These are phyloP conservation scores for Gopherus flavomarginatus DNA, from an alignment of 2,113 vertebrate species.

Conservation along the genomic window DNA sequence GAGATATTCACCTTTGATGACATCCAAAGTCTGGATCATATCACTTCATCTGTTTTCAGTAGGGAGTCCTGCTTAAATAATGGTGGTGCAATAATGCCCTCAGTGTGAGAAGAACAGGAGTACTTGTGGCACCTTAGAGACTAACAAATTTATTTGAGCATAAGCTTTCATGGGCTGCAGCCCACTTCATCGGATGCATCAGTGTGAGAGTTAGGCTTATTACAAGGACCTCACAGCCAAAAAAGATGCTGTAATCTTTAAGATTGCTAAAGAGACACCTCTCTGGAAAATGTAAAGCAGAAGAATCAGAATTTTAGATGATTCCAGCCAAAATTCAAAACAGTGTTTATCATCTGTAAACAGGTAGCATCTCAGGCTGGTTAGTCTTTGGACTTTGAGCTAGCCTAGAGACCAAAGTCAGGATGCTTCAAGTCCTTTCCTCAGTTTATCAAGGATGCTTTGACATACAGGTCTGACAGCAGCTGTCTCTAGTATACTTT, in stretches of 20 bases:
- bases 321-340: background rate
- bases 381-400: background rate
- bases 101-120: background rate
- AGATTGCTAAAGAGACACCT: background rate
- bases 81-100: background rate
- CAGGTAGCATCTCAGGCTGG: background rate
- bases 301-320: background rate
- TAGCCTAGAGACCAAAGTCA: background rate
- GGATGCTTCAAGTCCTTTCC: background rate
- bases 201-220: background rate
- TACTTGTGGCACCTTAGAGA: too few species aligned
- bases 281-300: background rate
- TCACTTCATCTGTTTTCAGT: background rate
- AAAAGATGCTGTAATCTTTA: background rate
- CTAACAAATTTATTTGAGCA: too few species aligned
- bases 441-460: background rate
- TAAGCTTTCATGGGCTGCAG: too few species aligned
- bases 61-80: background rate
- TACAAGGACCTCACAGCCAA: background rate
- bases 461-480: background rate
- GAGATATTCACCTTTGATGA: background rate
- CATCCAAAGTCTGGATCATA: background rate
- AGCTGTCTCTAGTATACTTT: background rate
- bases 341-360: background rate
- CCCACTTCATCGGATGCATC: background rate